phyloP scores from a whole-genome alignment of 1,140 invertebrate species.

The Brachionus manjavacas region DNA sequence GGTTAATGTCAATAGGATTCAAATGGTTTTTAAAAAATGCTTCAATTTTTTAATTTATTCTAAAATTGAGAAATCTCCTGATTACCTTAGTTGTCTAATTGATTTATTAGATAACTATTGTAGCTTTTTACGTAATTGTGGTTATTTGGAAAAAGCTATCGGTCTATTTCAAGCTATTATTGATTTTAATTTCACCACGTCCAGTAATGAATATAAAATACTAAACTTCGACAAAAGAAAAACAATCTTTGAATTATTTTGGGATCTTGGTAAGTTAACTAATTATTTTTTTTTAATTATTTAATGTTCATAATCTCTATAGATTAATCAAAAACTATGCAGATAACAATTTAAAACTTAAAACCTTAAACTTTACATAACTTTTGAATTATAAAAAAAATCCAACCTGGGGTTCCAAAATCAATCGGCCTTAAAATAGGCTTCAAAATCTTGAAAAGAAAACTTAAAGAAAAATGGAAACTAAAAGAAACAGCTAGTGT shows the following conservation, averaged over 20 bases:
- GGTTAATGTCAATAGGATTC: background rate
- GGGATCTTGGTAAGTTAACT: slow-evolving; percentile 7
- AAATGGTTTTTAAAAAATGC: background rate
- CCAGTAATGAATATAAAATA: background rate
- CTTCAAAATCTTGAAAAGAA: no score
- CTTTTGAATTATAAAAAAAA: no score
- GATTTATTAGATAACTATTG: background rate
- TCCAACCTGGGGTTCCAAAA: no score
- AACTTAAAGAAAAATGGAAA: no score
- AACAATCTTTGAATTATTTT: background rate
- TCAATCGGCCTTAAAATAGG: no score
- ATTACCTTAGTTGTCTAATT: background rate
- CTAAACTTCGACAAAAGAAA: background rate
- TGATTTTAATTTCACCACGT: slow-evolving; percentile 16
- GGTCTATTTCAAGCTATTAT: slow-evolving; percentile 21
- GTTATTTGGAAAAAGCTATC: slow-evolving; percentile 30
- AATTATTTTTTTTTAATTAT: background rate
- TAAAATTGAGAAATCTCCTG: background rate
- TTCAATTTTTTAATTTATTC: slow-evolving; percentile 7
- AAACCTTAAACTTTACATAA: no score
- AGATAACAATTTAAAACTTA: no score
- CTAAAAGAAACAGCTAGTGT: no score
- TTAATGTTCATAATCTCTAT: no score
- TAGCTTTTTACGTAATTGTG: background rate
- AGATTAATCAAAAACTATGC: no score